Conservation (phyloP, 2,888 invertebrate species). For the Galerucella nymphaeae region DNA sequence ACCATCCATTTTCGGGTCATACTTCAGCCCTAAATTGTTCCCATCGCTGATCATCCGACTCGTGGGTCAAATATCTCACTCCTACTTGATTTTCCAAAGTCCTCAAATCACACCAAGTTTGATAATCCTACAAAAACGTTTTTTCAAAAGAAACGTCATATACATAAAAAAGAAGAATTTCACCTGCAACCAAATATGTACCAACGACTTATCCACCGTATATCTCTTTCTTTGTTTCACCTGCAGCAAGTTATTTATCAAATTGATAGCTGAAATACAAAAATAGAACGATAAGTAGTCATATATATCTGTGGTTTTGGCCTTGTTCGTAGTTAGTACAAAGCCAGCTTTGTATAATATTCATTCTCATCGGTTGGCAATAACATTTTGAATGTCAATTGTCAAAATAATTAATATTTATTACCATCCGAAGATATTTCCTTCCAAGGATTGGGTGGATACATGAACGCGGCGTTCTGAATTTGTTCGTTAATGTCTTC, state of each 20-base stretch:
- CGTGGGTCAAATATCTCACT: slow-evolving; percentile 88
- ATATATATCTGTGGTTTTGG: too few species aligned
- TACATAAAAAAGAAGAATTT: background rate
- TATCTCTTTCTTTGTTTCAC: slow-evolving; percentile 95
- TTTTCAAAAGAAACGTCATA: too few species aligned
- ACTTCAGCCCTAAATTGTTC: slow-evolving; percentile 62
- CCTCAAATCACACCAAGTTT: slow-evolving; percentile 95
- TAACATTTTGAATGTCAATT: too few species aligned
- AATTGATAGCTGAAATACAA: slow-evolving; percentile 86
- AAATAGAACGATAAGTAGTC: slow-evolving; percentile 32
- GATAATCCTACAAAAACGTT: slow-evolving; percentile 74
- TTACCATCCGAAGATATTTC: slow-evolving; percentile 92
- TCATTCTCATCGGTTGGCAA: too few species aligned
- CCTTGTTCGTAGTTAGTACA: too few species aligned
- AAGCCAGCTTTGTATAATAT: too few species aligned
- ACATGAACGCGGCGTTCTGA: slow-evolving; percentile 99
- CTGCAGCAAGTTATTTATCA: slow-evolving; percentile 97
- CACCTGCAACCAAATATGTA: slow-evolving; percentile 96
- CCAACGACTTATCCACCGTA: slow-evolving; percentile 95
- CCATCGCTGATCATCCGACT: slow-evolving; percentile 94
- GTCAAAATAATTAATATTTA: slow-evolving; percentile 17
- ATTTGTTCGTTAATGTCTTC: slow-evolving; percentile 99
- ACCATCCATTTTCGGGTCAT: slow-evolving; percentile 67
- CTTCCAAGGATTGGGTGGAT: slow-evolving; percentile 97
- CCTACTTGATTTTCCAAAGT: slow-evolving; percentile 82